A percentile compares a stretch with the other conserved stretches of the same genome.
Conservation (phyloP, 2,888 invertebrate genomes). For the Xestia sexstrigata region DNA sequence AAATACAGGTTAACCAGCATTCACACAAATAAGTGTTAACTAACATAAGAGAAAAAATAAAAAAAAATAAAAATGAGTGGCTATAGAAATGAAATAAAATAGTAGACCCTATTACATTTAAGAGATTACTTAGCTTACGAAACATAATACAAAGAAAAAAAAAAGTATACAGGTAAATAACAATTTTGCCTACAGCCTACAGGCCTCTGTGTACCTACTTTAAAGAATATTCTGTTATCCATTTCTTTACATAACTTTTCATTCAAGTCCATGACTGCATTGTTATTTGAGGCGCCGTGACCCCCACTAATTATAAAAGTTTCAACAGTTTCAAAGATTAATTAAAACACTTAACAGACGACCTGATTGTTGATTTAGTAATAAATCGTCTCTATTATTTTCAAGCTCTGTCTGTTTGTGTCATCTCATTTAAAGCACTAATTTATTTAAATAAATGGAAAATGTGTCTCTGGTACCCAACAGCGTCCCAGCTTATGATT, state of each 20-base stretch:
- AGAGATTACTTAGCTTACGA: too few relatives aligned
- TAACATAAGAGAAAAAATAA: too few relatives aligned
- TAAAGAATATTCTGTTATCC: background rate
- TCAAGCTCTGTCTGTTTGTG: slow-evolving; percentile 23
- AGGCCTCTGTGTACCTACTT: background rate
- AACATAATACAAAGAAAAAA: too few relatives aligned
- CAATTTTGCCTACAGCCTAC: too few relatives aligned
- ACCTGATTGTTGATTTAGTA: slow-evolving; percentile 44
- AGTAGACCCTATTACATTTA: too few relatives aligned
- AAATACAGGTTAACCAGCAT: too few relatives aligned
- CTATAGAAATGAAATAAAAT: too few relatives aligned
- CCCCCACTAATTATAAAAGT: slow-evolving; percentile 54
- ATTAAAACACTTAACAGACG: slow-evolving; percentile 55
- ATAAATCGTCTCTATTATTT: slow-evolving; percentile 40
- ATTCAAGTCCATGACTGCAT: slow-evolving; percentile 26
- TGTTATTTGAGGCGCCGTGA: slow-evolving; percentile 51
- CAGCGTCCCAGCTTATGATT: background rate
- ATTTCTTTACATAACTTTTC: slow-evolving; percentile 23
- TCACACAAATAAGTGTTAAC: too few relatives aligned
- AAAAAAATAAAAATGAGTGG: too few relatives aligned
- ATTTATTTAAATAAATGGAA: slow-evolving; percentile 22
- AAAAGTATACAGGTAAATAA: background rate
- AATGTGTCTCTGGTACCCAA: background rate
- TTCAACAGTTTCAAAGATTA: slow-evolving; percentile 54
- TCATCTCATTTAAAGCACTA: slow-evolving; percentile 14